Evolutionary conservation across 2,888 invertebrate genomes (phyloP).

Genomic region (Creontiades dilutus): DNA sequence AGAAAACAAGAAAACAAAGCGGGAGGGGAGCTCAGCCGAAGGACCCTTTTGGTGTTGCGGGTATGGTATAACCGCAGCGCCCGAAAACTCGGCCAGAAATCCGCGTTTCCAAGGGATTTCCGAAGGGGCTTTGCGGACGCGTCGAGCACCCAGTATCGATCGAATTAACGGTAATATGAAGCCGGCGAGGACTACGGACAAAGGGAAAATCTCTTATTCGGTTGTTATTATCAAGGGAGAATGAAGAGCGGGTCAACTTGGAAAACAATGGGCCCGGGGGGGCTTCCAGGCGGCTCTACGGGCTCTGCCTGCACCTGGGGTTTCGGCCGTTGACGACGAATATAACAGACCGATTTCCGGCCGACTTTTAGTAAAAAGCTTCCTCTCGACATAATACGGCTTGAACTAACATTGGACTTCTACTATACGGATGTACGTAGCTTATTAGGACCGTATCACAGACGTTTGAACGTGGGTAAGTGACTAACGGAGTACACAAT

Average conservation of each 20-base stretch:
- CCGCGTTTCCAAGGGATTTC: no score
- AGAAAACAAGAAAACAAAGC: constrained; percentile 42
- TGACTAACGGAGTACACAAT: no score
- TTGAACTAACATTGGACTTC: neutral
- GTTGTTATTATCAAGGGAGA: neutral
- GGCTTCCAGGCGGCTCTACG: constrained; percentile 46
- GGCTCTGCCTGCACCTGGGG: constrained; percentile 46
- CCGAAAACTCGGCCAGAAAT: neutral
- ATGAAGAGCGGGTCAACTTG: neutral
- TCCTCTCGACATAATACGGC: neutral
- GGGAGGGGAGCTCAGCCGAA: neutral
- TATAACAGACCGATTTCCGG: constrained; percentile 65
- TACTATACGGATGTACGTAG: no score
- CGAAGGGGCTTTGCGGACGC: no score
- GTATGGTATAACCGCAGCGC: constrained; percentile 62
- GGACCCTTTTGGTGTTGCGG: constrained; percentile 40
- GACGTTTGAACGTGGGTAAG: no score
- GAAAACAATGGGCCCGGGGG: constrained; percentile 29
- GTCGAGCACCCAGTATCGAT: no score
- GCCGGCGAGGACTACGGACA: neutral
- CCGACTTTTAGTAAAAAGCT: constrained; percentile 18
- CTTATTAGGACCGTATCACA: no score
- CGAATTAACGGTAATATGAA: constrained; percentile 7
- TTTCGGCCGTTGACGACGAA: constrained; percentile 54
- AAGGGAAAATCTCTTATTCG: neutral